phyloP scores from a whole-genome alignment of 2,113 vertebrate species.

The Paramormyrops kingsleyae region DNA sequence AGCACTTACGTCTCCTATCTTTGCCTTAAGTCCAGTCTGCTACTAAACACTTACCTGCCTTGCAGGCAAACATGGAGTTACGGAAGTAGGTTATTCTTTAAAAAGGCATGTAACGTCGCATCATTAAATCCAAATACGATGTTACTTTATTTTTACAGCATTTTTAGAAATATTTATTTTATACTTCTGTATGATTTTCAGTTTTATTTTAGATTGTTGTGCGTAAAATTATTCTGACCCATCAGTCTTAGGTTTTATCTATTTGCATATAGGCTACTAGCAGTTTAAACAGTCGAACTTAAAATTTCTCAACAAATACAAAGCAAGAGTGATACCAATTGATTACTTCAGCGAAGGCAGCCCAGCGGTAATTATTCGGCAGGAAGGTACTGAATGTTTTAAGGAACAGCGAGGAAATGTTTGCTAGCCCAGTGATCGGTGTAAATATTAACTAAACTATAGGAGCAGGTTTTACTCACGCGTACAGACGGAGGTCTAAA shows the following conservation, averaged over 20 bases:
- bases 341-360: not conserved
- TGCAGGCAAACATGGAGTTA: not conserved
- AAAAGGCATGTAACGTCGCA: not conserved
- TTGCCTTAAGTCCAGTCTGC: not conserved
- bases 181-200: not conserved
- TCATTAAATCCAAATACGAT: not conserved
- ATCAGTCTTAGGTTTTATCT: not conserved
- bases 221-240: not conserved
- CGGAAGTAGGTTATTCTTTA: not conserved
- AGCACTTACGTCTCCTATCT: not conserved
- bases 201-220: not conserved
- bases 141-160: not conserved
- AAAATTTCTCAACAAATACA: not conserved
- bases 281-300: not conserved
- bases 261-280: constrained; percentile 7
- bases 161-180: not conserved
- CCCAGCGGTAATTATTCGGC: not conserved
- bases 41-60: not conserved
- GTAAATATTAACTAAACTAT: constrained; percentile 11
- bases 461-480: not conserved
- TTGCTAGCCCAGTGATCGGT: not conserved
- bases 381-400: not conserved
- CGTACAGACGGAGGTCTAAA: not conserved
- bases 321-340: not conserved
- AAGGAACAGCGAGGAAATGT: not conserved